Percentiles rank a stretch among this genome's conserved stretches.
phyloP scores from a whole-genome alignment of 2,888 invertebrate species.

The Sabatieria punctata region DNA sequence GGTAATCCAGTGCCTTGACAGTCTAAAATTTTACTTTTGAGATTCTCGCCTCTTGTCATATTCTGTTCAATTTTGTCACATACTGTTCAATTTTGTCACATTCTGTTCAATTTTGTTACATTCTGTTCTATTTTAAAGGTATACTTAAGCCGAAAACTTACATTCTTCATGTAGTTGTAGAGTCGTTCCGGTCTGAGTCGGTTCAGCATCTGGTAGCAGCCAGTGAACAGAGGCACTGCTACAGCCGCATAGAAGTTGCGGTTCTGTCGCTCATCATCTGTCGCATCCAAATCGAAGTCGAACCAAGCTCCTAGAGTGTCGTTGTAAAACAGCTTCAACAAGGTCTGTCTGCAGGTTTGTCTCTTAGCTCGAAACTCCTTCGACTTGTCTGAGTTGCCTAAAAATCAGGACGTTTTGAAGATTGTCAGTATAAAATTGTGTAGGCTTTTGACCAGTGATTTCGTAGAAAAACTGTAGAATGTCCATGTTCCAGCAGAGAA shows the following conservation, averaged over 20 bases:
- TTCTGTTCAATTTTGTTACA: too few relatives aligned
- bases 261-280: slow-evolving; percentile 34
- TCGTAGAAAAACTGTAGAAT: slow-evolving; percentile 46
- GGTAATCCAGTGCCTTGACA: slow-evolving; percentile 34
- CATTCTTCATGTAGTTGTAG: too few relatives aligned
- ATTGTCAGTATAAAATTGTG: too few relatives aligned
- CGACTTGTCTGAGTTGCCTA: slow-evolving; percentile 19
- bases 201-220: slow-evolving; percentile 25
- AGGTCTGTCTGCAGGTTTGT: slow-evolving; percentile 34
- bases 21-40: neutral
- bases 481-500: slow-evolving; percentile 51
- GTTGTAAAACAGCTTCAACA: slow-evolving; percentile 55
- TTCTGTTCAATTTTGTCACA: too few relatives aligned
- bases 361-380: slow-evolving; percentile 16
- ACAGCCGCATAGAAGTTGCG: slow-evolving; percentile 33
- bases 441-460: slow-evolving; percentile 20
- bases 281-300: slow-evolving; percentile 49
- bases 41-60: too few relatives aligned
- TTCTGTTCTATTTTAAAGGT: too few relatives aligned
- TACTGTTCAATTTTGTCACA: too few relatives aligned
- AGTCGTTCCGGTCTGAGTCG: slow-evolving; percentile 13
- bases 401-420: too few relatives aligned
- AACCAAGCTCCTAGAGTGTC: slow-evolving; percentile 55
- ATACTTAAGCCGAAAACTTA: too few relatives aligned
- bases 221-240: slow-evolving; percentile 55